Conservation (phyloP, 2,888 invertebrate species). For the Epicampocera succincta region DNA sequence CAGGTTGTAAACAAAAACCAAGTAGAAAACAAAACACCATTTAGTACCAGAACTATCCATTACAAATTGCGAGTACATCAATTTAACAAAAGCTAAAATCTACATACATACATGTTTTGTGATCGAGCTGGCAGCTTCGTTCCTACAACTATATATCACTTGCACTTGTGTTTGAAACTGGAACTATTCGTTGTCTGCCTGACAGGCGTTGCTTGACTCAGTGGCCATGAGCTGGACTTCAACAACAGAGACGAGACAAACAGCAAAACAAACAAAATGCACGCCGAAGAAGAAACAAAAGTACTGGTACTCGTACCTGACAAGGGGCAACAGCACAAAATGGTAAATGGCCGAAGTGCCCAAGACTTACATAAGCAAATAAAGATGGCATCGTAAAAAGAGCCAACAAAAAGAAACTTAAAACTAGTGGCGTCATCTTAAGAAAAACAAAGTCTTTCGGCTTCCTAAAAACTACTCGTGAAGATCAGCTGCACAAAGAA, state of each 20-base stretch:
- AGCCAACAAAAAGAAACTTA: conserved; percentile 16
- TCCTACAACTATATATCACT: conserved; percentile 37
- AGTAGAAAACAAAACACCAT: neutral
- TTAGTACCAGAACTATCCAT: neutral
- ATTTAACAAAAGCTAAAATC: conserved; percentile 8
- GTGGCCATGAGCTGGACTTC: conserved; percentile 30
- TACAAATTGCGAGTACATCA: conserved; percentile 34
- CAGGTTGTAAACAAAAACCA: neutral
- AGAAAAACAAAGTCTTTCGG: neutral
- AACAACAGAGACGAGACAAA: conserved; percentile 26
- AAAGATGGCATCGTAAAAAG: conserved; percentile 3
- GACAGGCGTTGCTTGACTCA: neutral
- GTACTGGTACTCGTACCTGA: neutral
- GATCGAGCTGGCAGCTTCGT: conserved; percentile 18
- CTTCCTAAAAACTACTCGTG: conserved; percentile 2
- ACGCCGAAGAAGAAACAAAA: neutral
- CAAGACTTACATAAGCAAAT: conserved; percentile 23
- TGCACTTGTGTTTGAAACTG: conserved; percentile 62
- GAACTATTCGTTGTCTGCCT: conserved; percentile 7
- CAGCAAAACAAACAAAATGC: conserved; percentile 6
- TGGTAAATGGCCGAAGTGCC: conserved; percentile 20
- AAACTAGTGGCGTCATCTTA: conserved; percentile 37
- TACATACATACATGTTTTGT: conserved; percentile 8
- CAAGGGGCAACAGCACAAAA: conserved; percentile 1
- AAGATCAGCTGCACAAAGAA: conserved; percentile 13